Percentiles rank a stretch among this genome's conserved stretches.
Conservation (phyloP, 2,113 vertebrate genomes). For the Brachypteracias leptosomus region DNA sequence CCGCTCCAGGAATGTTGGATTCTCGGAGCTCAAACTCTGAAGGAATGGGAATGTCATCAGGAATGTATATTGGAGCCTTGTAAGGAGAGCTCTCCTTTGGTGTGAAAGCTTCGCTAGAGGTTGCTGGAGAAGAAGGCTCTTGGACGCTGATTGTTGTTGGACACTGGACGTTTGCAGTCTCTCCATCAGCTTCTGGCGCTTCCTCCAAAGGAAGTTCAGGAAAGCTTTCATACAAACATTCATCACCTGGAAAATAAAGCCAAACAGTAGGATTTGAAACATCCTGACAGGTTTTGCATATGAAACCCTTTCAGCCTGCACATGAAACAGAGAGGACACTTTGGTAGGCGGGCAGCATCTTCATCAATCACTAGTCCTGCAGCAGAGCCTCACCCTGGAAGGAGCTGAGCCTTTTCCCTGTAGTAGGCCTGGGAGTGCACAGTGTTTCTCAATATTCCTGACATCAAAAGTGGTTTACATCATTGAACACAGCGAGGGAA, state of each 20-base stretch:
- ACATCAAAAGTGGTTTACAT: conserved; percentile 52
- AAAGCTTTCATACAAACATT: conserved; percentile 82
- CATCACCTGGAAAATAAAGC: conserved; percentile 82
- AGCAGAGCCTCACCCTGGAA: neutral
- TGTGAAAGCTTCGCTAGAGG: conserved; percentile 83
- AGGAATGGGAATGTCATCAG: conserved; percentile 85
- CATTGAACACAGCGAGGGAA: neutral
- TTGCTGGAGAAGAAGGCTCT: conserved; percentile 81
- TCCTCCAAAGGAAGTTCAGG: conserved; percentile 83
- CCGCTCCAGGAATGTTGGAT: conserved; percentile 80
- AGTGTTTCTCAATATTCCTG: neutral
- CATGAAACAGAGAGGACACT: neutral
- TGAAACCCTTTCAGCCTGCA: neutral
- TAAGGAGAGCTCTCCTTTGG: conserved; percentile 83
- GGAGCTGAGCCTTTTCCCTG: neutral
- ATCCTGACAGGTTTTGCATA: neutral
- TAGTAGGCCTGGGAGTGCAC: neutral
- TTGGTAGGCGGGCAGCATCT: neutral
- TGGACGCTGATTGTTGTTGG: conserved; percentile 69
- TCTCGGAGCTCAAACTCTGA: conserved; percentile 92
- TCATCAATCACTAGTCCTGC: neutral
- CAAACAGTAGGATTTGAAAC: conserved; percentile 24
- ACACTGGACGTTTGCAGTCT: conserved; percentile 62
- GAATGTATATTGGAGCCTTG: conserved; percentile 81
- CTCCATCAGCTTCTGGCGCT: conserved; percentile 77